Evolutionary conservation across 2,113 vertebrate species (phyloP), one percentile per base, ranked within the genome.

Genomic region (Chaenogobius annularis): DNA sequence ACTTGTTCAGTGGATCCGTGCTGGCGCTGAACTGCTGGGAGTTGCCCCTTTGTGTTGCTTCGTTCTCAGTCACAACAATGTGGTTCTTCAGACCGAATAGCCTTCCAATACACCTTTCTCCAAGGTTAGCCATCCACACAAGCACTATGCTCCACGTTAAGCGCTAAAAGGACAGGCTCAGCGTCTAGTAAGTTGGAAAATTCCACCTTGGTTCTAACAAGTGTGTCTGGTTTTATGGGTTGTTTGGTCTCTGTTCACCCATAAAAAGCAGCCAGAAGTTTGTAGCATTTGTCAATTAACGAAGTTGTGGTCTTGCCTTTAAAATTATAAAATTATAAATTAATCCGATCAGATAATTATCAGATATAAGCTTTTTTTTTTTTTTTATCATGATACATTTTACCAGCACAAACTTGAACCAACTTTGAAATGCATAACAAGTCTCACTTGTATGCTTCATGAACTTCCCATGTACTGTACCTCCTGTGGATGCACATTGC

Each of bases 1-100:
- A 90, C 91, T 83, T 88, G 91, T 79, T 78, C 59, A 19, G 70
- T 64, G 66, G n/a, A 77, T 88, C 69, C 54, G n/a, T 87, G 73
- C 59, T 75, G 69, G 69, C 77, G 76, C 72, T 66, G 73, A 84
- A 71, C 52, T 81, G 75, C 85, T 59, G 83, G 90, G 91, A 92
- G 70, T 92, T 91, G 70, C 91, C 90, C 78, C n/a, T n/a, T 14
- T 69, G 69, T 73, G 43, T 74, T 69, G 66, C 56, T 52, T 76
- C 66, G 77, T 73, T 81, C 68, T 73, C 44, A 63, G 64, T 59
- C 37, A 58, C n/a, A 50, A 59, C 58, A 61, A 19, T 73, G n/a
- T 69, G 71, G n/a, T 55, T 47, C 66, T 68, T 23, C 14, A 71
- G 50, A 79, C 59, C 20, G 4, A 23, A 68, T 80, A 73, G 63